Percentiles rank a stretch among this genome's conserved stretches.
Evolutionary conservation across 2,797 vertebrate species (phyloP).

Genomic region (Tokudaia muenninki): DNA sequence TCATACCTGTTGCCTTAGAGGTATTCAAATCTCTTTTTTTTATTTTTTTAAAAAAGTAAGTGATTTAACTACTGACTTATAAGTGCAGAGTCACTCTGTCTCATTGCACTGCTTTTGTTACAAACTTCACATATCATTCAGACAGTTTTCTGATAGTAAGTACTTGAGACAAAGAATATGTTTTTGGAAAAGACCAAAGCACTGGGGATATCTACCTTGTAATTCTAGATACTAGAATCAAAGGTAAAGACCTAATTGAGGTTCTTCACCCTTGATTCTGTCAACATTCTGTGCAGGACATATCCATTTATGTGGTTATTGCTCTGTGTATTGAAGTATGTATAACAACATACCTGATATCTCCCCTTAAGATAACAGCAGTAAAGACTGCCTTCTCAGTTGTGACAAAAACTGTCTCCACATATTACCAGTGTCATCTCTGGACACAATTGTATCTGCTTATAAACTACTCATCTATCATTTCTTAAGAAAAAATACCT

Average conservation of each 20-base stretch:
- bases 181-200: neutral
- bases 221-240: neutral
- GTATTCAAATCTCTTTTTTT: neutral
- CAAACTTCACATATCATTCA: slow-evolving; percentile 1
- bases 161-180: neutral
- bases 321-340: neutral
- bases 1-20: neutral
- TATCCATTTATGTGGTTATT: neutral
- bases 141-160: neutral
- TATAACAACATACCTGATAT: neutral
- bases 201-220: neutral
- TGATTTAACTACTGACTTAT: neutral
- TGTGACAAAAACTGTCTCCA: neutral
- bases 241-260: neutral
- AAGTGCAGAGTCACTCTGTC: neutral
- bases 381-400: neutral
- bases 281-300: neutral
- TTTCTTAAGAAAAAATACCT: slow-evolving; percentile 39
- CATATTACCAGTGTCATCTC: neutral
- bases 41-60: neutral
- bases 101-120: neutral
- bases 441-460: neutral
- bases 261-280: neutral
- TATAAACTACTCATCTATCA: neutral
- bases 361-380: neutral